Base-by-base conservation (phyloP, 2,113 vertebrate genomes). In the Cervus canadensis region DNA sequence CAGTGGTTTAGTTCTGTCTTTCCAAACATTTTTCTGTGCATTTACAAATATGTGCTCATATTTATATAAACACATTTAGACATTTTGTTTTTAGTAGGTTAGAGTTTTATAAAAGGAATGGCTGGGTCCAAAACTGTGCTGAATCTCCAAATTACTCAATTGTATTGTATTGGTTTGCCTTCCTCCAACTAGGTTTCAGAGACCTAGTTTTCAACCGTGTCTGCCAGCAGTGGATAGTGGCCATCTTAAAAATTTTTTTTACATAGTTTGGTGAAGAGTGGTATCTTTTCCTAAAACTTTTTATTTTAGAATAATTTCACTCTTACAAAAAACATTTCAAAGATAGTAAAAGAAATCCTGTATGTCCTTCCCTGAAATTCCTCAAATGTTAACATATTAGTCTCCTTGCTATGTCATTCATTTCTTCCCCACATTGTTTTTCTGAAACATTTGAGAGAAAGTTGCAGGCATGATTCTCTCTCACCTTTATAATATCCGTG, bases 261-360 rank as follows among this genome's bases (percentile, higher is more conserved):
- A 21, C 52, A 21, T 4, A 91, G 3, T 7, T 82, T 92, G 60
- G 23, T 92, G n/a, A 97, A 67, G 90, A 83, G 48, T n/a, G 26
- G 25, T 89, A 33, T 52, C 7, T 88, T 71, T 50, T 87, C 76
- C 8, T 45, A n/a, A 71, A 78, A 64, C 5, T n/a, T 76, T 93
- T 62, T 50, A 54, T 86, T 79, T 93, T 93, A 81, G 87, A 97
- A 50, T 95, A 87, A 17, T 95, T 90, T 89, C 57, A 45, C 3
- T 50, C 16, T 43, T 81, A 36, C 5, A 43, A 23, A 67, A 59
- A 60, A 96, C 11, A 0, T 67, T 71, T 84, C 57, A 62, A 57
- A 86, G 33, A 45, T 33, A 45, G 13, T 62, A 40, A 4, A 85
- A 56, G 79, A 96, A 59, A 92, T 88, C 23, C 16, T 85, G 3